These are phyloP conservation scores for Himalopsyche kuldschensis DNA, from an alignment of 2,888 invertebrate species.

Conservation along the genomic window DNA sequence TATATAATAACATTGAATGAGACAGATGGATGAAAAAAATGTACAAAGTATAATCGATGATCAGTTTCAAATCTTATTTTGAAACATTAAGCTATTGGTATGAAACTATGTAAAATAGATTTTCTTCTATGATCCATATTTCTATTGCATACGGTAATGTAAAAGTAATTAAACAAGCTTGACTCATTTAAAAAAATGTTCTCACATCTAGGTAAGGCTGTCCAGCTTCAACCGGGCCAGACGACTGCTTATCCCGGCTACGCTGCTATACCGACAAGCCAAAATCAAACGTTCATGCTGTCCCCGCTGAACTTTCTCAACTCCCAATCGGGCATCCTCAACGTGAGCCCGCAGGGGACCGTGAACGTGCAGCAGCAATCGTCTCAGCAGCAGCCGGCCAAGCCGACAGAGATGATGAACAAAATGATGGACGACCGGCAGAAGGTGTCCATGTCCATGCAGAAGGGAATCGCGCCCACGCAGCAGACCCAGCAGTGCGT, in stretches of 20 bases:
- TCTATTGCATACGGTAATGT: too few relatives aligned
- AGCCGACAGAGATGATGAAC: background rate
- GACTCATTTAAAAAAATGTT: background rate
- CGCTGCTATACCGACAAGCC: constrained; percentile 74
- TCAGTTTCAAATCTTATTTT: too few relatives aligned
- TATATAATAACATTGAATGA: too few relatives aligned
- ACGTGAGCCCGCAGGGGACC: constrained; percentile 54
- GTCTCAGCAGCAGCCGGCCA: background rate
- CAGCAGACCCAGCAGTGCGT: constrained; percentile 64
- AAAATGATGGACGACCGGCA: constrained; percentile 47
- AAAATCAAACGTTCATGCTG: constrained; percentile 78
- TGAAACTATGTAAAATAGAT: too few relatives aligned
- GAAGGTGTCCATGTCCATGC: constrained; percentile 46
- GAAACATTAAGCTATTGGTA: too few relatives aligned
- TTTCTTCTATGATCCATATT: too few relatives aligned
- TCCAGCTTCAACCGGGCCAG: background rate
- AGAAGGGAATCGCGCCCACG: constrained; percentile 34
- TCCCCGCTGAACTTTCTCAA: constrained; percentile 72
- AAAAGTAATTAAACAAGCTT: too few relatives aligned
- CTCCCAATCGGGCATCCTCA: constrained; percentile 71
- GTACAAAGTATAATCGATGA: too few relatives aligned
- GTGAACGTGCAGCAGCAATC: background rate
- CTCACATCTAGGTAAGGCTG: background rate
- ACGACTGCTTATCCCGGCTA: constrained; percentile 71
- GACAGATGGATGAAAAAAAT: too few relatives aligned